Percentiles rank a stretch among this genome's conserved stretches.
Evolutionary conservation across 92 coral and sea anemone species (phyloP).

Genomic region (Pocillopora meandrina): DNA sequence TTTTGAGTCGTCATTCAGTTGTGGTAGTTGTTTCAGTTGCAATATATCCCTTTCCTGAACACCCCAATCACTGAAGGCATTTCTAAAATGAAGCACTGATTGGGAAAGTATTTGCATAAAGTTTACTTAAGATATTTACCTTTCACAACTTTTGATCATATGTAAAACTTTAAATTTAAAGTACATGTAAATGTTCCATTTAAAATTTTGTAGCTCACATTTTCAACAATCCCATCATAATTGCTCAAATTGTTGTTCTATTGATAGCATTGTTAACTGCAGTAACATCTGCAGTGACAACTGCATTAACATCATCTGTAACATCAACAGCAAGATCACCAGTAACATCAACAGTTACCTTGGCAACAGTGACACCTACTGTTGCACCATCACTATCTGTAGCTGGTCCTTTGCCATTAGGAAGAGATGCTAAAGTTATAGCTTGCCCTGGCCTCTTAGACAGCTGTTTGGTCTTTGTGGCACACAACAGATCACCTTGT

Average conservation of each 20-base stretch:
- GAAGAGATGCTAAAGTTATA: too few species aligned
- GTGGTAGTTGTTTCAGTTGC: neutral
- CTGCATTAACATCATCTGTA: neutral
- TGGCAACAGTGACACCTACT: neutral
- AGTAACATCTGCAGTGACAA: constrained; percentile 2
- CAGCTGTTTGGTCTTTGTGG: too few species aligned
- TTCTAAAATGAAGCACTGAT: neutral
- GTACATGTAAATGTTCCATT: neutral
- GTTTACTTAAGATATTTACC: neutral
- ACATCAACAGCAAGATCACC: neutral
- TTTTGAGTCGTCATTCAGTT: neutral
- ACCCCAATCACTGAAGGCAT: constrained; percentile 12
- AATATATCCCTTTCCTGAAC: neutral
- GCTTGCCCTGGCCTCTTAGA: too few species aligned
- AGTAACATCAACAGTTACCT: neutral
- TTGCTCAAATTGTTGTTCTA: neutral
- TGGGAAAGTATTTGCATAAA: neutral
- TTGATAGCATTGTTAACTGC: neutral
- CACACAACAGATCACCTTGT: too few species aligned
- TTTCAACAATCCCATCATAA: neutral
- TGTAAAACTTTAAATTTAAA: too few species aligned
- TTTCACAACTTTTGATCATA: too few species aligned
- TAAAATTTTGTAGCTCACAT: neutral
- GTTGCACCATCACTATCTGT: neutral
- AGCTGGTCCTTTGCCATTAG: too few species aligned